Base-by-base conservation (phyloP, 2,888 invertebrate species). In the Dicyrtomina minuta region DNA sequence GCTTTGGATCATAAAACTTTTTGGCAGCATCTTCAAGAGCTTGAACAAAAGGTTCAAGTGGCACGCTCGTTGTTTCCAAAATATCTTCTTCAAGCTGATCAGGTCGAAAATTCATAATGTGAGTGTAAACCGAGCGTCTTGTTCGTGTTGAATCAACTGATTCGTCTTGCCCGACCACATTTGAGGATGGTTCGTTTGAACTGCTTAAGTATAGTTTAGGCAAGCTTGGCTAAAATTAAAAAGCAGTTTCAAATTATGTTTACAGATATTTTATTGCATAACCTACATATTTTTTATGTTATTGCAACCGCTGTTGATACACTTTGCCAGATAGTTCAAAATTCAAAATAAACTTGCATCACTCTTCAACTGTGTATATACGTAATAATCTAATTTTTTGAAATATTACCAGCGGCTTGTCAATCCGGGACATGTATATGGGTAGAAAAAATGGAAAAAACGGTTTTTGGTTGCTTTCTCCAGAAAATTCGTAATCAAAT, bases 111-210 rank as follows among this genome's bases (percentile, higher is more conserved):
- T 68, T 66, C 12, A 62, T 46, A 5, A 62, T 58, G 24, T 72
- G 62, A 17, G 76, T 75, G 60, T 73, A 76, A 22, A 76, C 73
- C n/a, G 74, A 71, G 53, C 77, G 56, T 39, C 74, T 78, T 5
- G 68, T 59, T 53, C 75, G 53, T 8, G 58, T 58, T 17, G 67
- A 70, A 8, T 72, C 69, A 61, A 71, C 70, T 1, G 71, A 55
- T 27, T 79, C 79, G 8, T 78, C 75, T 26, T 79, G 70, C 8
- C 79, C 79, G 75, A 81, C 56, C 26, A 75, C 76, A 58, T 74
- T 41, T 2, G 81, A 80, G 46, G 79, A 75, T 44, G 79, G 65
- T 27, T 75, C 53, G 6, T 70, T 53, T 26, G 67, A 22, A 2
- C 67, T 61, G 8, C 51, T 53, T 22, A 70, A 33, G 33, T 46